Evolutionary conservation across 2,797 vertebrate species (phyloP), one percentile per base, ranked within the genome.

Genomic region (Spinibarbus caldwelli): DNA sequence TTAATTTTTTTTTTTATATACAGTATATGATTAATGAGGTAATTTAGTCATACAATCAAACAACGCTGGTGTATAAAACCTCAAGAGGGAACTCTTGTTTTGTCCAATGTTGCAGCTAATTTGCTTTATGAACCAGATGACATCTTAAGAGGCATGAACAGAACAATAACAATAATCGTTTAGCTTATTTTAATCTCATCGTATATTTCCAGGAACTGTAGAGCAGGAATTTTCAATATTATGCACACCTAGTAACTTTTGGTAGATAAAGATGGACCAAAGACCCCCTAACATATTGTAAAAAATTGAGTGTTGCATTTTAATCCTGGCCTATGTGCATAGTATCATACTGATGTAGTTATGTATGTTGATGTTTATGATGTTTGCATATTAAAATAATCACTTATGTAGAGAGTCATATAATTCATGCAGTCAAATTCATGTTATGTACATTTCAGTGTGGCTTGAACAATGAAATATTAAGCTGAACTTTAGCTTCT

Each of bases 21-120:
- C 9, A 66, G 66, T 67, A 80, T 70, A 36, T 76, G 76, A 85
- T 80, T 83, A 85, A 85, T 83, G 75, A 78, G 70, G 47, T 79
- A 68, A 64, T 87, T 80, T 83, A 80, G 57, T 67, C 79, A 64
- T 71, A 85, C 83, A 83, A 83, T 87, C 84, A 87, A 52, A 73
- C 43, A 76, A 64, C 14, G 6, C 29, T 77, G 64, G 49, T 84
- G 31, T 73, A 71, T 62, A 81, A 84, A 81, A 77, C 49, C 84
- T 83, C 41, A 78, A 45, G 23, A 45, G 36, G n/a, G 7, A 41
- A 70, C 66, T 38, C 36, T 45, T 49, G 77, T 79, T 80, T 71
- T 80, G 26, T 49, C 76, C n/a, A 64, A 38, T 47, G 64, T 78
- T 80, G 52, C 49, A 70, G 68, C 38, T 78, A 78, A 79, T 80